These are phyloP conservation scores for Odontomyia ornata DNA, from an alignment of 2,888 invertebrate species.

Conservation along the genomic window DNA sequence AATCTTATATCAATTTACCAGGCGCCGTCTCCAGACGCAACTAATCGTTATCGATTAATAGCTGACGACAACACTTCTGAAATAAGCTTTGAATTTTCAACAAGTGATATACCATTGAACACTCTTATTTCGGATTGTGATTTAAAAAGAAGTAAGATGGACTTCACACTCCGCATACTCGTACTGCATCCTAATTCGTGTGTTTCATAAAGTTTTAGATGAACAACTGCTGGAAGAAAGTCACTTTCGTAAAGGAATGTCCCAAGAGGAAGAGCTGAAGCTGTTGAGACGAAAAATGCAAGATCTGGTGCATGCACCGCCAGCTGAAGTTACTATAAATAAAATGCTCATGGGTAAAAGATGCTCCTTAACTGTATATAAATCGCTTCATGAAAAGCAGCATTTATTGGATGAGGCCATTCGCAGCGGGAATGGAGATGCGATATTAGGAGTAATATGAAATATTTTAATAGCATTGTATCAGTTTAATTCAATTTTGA, in stretches of 20 bases:
- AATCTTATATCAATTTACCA: background rate
- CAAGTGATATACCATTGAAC: conserved; percentile 59
- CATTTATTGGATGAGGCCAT: conserved; percentile 77
- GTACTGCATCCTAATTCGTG: background rate
- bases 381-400: conserved; percentile 74
- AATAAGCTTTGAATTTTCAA: conserved; percentile 59
- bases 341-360: conserved; percentile 66
- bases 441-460: conserved; percentile 65
- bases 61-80: conserved; percentile 60
- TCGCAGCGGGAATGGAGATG: conserved; percentile 78
- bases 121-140: conserved; percentile 60
- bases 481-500: conserved; percentile 53
- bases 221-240: conserved; percentile 69
- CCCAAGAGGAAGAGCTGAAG: conserved; percentile 62
- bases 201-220: conserved; percentile 62
- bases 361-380: conserved; percentile 66
- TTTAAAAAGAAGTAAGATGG: conserved; percentile 53
- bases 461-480: background rate
- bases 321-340: conserved; percentile 57
- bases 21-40: conserved; percentile 38
- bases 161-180: background rate
- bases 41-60: conserved; percentile 43
- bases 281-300: conserved; percentile 57
- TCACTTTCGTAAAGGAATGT: conserved; percentile 57
- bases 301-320: conserved; percentile 56